phyloP scores from a whole-genome alignment of 2,113 vertebrate species.

The Plecotus auritus region DNA sequence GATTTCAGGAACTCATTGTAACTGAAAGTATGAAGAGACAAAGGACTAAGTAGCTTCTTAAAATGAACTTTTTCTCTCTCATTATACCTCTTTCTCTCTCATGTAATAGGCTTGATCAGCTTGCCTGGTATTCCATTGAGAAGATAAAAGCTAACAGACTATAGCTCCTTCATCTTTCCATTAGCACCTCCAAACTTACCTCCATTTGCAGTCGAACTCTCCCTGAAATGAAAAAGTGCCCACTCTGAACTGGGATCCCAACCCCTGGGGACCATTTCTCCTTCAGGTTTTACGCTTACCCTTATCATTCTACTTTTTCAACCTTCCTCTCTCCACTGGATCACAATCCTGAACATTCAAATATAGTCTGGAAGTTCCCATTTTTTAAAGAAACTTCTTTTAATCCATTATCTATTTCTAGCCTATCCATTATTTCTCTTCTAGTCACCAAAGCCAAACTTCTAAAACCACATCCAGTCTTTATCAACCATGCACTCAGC shows the following conservation, averaged over 20 bases:
- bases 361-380: background rate
- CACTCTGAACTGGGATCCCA: too few relatives aligned
- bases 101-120: background rate
- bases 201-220: background rate
- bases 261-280: fast-evolving
- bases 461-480: background rate
- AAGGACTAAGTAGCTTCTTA: background rate
- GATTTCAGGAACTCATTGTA: background rate
- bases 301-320: background rate
- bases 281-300: background rate
- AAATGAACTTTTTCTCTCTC: background rate
- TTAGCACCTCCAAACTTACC: background rate
- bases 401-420: background rate
- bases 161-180: background rate
- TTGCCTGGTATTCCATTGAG: background rate
- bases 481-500: background rate
- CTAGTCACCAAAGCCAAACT: background rate
- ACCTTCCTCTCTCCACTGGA: background rate
- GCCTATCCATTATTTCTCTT: background rate
- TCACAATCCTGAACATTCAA: background rate
- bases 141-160: background rate
- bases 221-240: background rate
- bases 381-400: background rate
- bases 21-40: background rate
- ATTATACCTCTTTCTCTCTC: background rate